Base-by-base conservation (phyloP, 2,113 vertebrate genomes). In the Pseudolaguvia tuberculata region DNA sequence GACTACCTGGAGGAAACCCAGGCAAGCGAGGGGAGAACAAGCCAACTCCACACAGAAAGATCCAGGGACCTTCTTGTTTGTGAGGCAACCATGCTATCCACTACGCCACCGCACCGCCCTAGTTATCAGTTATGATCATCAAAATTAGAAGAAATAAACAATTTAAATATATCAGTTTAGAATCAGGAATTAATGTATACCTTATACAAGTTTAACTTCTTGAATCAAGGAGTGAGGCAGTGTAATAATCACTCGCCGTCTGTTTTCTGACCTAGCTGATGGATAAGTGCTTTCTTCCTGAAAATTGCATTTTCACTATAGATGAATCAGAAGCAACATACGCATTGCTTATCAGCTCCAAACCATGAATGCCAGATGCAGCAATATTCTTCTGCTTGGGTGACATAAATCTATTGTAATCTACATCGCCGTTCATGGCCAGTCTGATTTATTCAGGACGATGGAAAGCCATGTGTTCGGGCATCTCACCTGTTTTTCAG, bases 281-380 rank as follows among this genome's bases (percentile, higher is more conserved):
- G 84, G 79, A 85, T 86, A 81, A 82, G 78, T 74, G 58, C 79
- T 79, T 53, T 75, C 68, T 83, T 82, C 80, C 84, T 71, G 85
- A 85, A 84, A 79, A 84, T 83, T 75, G 78, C 73, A 81, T 85
- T 86, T 87, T 78, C 78, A 78, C 65, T 86, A 76, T 29, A 77
- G 66, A 65, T 80, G 82, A 85, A 86, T 88, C 85, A 86, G 80
- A 86, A 81, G 66, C 17, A 2, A 70, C 73, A 75, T 84, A 84
- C 83, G 81, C 81, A 79, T 82, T 87, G 78, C 83, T 86, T 84
- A 86, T 89, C 81, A 76, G 69, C 75, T 72, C 83, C 63, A 61
- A 75, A 75, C 84, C 82, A 85, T 87, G 86, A 87, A 89, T 88
- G 88, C 83, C 84, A 88, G 79, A 88, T 89, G 82, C 63, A 35